Evolutionary conservation across 2,888 invertebrate genomes (phyloP).

Genomic region (Corbicula japonica): DNA sequence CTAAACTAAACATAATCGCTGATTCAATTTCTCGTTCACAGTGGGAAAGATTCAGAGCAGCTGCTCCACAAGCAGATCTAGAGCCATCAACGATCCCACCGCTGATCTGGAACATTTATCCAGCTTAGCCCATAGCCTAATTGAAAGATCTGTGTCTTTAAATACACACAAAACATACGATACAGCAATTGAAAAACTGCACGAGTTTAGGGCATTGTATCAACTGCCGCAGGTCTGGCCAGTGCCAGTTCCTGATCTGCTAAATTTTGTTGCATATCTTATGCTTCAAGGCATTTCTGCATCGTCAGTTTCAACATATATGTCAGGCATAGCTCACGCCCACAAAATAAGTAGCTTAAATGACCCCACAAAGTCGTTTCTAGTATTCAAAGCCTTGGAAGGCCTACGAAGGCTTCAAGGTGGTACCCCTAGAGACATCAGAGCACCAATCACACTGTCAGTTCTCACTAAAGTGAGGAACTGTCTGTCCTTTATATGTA

Average conservation of each 20-base stretch:
- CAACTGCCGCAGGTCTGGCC: too few relatives aligned
- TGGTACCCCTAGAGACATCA: neutral
- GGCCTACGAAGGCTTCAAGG: neutral
- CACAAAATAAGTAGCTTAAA: neutral
- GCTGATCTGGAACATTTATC: too few relatives aligned
- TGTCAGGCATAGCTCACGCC: neutral
- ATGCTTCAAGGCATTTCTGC: too few relatives aligned
- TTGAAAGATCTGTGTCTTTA: too few relatives aligned
- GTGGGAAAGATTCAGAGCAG: neutral
- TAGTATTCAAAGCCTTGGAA: neutral
- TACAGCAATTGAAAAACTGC: too few relatives aligned
- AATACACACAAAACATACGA: too few relatives aligned
- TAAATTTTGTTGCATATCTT: too few relatives aligned
- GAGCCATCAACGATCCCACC: neutral
- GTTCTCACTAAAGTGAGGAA: neutral
- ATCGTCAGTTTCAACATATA: neutral
- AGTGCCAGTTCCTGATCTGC: too few relatives aligned
- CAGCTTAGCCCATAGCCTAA: too few relatives aligned
- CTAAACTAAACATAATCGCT: neutral
- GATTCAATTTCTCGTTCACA: conserved; percentile 13
- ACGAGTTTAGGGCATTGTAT: too few relatives aligned
- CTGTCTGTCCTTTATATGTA: neutral
- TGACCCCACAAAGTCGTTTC: neutral
- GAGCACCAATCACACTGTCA: neutral
- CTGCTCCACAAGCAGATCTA: conserved; percentile 6